Base-by-base conservation (phyloP, 2,888 invertebrate genomes). In the Capitulum mitella region DNA sequence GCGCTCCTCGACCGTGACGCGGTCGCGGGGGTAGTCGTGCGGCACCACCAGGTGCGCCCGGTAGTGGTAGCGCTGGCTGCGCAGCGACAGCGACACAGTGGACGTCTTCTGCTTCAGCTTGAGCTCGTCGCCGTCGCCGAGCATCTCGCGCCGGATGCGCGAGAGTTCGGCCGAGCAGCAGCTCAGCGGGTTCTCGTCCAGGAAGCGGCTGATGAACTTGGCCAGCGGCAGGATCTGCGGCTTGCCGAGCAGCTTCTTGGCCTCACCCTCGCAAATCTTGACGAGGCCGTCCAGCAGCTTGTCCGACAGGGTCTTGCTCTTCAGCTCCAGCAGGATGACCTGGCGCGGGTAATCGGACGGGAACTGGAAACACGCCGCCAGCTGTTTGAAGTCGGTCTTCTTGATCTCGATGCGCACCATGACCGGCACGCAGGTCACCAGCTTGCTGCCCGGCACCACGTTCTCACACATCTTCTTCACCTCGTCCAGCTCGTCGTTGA, bases 161-260 rank as follows among this genome's bases (percentile, higher is more conserved):
- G 88, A 87, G 80, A 92, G 91, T 85, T 92, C 92, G 83, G 91
- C 91, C 82, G 90, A 90, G 83, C 92, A 92, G 79, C 91, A 90
- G 83, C 90, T 91, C 6, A 92, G 85, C 0, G 91, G 90, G 86
- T 92, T 91, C 81, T 92, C 91, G 77, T 89, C 88, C 26, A 92
- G 85, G 84, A 92, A 92, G 80, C 88, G 89, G 78, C 88, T 86
- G 12, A 92, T 85, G 83, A 92, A 91, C 82, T 89, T 87, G 29
- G 91, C 84, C 8, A 89, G 86, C 77, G 86, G 86, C 54, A 92
- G 84, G 29, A 91, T 85, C 88, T 89, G 86, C 82, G 83, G 83
- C 84, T 90, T 89, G 0, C 90, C 90, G 34, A 90, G 80, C 79
- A 87, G 84, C 82, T 88, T 88, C 84, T 89, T 88, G 78, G 88